phyloP scores from a whole-genome alignment of 2,113 vertebrate species.

The Thunnus maccoyii region DNA sequence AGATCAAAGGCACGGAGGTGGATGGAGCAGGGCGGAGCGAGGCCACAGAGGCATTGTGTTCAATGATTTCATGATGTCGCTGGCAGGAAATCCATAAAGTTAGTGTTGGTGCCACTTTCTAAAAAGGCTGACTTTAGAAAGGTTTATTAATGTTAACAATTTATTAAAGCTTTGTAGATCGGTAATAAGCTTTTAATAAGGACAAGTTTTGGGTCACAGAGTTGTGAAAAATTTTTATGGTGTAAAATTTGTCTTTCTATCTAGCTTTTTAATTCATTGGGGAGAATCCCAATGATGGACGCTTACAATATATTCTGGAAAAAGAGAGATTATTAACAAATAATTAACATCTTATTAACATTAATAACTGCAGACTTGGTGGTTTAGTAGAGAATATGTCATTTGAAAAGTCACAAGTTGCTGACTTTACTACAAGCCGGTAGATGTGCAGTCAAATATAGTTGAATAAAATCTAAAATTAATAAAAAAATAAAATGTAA shows the following conservation, averaged over 20 bases:
- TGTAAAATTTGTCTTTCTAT: no score
- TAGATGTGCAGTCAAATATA: no score
- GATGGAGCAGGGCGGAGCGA: conserved; percentile 26
- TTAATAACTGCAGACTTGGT: neutral
- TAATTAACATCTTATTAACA: no score
- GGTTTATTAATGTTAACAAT: neutral
- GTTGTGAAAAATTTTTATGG: neutral
- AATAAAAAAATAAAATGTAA: no score
- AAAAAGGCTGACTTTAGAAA: conserved; percentile 1
- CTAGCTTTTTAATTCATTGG: no score
- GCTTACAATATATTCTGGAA: no score
- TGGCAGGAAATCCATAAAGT: conserved; percentile 43
- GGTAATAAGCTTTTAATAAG: neutral
- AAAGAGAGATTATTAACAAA: no score
- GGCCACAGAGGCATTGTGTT: conserved; percentile 50
- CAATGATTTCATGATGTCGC: conserved; percentile 25
- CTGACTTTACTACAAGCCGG: no score
- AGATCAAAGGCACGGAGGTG: conserved; percentile 66
- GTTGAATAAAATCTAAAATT: no score
- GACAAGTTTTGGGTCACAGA: neutral
- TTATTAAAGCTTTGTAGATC: neutral
- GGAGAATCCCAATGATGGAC: no score
- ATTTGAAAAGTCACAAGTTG: neutral
- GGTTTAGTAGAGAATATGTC: neutral
- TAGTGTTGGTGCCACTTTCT: conserved; percentile 22